A percentile compares a stretch with the other conserved stretches of the same genome.
Conservation (phyloP, 2,888 invertebrate species). For the Dasysyrphus tricinctus region DNA sequence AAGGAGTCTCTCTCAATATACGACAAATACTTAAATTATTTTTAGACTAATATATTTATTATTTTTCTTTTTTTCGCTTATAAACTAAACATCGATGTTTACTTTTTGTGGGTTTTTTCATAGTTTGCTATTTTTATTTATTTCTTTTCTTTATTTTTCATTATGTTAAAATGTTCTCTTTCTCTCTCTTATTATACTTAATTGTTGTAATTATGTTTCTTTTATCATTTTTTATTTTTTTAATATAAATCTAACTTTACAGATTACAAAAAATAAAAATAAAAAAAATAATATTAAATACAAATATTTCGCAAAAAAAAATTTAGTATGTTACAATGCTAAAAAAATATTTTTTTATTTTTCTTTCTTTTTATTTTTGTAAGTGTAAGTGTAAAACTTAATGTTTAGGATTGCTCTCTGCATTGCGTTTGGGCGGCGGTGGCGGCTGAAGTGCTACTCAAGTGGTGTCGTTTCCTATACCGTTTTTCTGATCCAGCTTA, state of each 20-base stretch:
- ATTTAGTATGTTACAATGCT: constrained; percentile 67
- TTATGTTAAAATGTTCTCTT: not conserved
- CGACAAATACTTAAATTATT: constrained; percentile 70
- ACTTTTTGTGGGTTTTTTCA: constrained; percentile 58
- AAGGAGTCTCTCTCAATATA: constrained; percentile 52
- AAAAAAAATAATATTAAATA: constrained; percentile 51
- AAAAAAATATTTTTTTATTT: constrained; percentile 50
- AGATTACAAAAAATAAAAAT: constrained; percentile 51
- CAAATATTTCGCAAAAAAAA: constrained; percentile 46
- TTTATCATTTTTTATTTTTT: constrained; percentile 8
- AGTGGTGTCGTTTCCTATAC: constrained; percentile 81
- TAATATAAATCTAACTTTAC: constrained; percentile 60
- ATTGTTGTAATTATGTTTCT: not conserved
- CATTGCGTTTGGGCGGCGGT: constrained; percentile 70
- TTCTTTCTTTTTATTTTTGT: constrained; percentile 25
- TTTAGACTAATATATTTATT: constrained; percentile 24
- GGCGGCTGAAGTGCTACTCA: constrained; percentile 56
- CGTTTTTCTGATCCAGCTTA: constrained; percentile 83
- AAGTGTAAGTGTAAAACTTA: constrained; percentile 66
- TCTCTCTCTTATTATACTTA: constrained; percentile 16
- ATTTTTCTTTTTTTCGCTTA: constrained; percentile 46
- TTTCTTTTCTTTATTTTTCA: constrained; percentile 5
- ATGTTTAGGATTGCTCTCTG: constrained; percentile 75
- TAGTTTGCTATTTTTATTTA: constrained; percentile 21
- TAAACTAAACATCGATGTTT: constrained; percentile 72